Conservation (phyloP, 2,113 vertebrate genomes). For the Myxocyprinus asiaticus region DNA sequence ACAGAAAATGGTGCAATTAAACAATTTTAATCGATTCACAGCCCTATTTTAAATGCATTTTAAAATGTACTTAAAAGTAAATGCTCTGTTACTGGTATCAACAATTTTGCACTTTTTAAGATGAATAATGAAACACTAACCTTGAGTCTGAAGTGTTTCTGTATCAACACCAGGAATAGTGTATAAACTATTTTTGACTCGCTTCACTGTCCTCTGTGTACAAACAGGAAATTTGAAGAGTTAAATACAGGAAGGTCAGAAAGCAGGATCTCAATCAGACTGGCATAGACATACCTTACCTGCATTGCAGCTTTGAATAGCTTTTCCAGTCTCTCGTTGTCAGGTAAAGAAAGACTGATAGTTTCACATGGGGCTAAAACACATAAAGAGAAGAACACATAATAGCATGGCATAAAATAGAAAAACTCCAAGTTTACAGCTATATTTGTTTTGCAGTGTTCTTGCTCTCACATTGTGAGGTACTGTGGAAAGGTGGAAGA, state of each 20-base stretch:
- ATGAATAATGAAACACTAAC: constrained; percentile 53
- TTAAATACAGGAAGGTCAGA: neutral
- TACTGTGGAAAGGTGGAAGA: constrained; percentile 65
- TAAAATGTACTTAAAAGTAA: too few relatives aligned
- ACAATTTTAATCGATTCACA: too few relatives aligned
- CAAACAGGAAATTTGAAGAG: neutral
- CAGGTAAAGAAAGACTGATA: constrained; percentile 68
- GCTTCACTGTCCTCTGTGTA: constrained; percentile 68
- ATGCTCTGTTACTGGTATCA: neutral
- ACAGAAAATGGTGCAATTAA: too few relatives aligned
- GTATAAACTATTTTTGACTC: constrained; percentile 61
- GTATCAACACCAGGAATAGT: constrained; percentile 61
- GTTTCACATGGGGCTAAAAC: constrained; percentile 61
- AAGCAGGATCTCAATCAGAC: neutral
- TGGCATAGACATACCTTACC: constrained; percentile 53
- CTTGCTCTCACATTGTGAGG: constrained; percentile 63
- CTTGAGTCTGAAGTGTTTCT: constrained; percentile 70
- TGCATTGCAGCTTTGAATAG: constrained; percentile 72
- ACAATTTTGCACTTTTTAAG: neutral
- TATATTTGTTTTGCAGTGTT: neutral
- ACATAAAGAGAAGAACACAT: constrained; percentile 44
- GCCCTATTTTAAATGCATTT: too few relatives aligned
- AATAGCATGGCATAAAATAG: constrained; percentile 2
- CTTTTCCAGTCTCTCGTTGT: constrained; percentile 69
- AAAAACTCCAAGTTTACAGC: neutral